phyloP scores from a whole-genome alignment of 2,113 vertebrate genomes.

The Hemiscyllium ocellatum region DNA sequence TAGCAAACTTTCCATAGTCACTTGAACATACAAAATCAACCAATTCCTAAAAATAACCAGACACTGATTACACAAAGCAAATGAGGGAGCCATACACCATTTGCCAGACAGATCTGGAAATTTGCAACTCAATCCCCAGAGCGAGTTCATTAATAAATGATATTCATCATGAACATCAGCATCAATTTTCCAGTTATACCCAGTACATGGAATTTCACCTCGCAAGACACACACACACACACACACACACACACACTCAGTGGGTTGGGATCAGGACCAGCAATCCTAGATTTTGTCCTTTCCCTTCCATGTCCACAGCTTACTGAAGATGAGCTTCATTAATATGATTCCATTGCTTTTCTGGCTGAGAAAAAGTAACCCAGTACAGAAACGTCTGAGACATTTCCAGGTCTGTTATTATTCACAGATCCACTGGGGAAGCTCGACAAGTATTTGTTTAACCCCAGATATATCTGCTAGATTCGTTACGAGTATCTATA shows the following conservation, averaged over 20 bases:
- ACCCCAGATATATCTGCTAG: neutral
- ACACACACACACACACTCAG: neutral
- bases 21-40: neutral
- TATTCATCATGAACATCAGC: neutral
- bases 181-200: neutral
- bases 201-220: neutral
- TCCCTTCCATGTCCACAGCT: neutral
- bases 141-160: neutral
- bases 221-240: neutral
- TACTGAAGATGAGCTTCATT: neutral
- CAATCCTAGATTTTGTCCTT: neutral
- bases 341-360: neutral
- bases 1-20: neutral
- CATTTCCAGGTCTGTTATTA: neutral
- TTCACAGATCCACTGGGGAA: neutral
- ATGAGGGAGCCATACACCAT: neutral
- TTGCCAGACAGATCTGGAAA: neutral
- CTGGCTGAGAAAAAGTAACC: neutral
- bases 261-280: neutral
- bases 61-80: neutral
- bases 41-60: neutral
- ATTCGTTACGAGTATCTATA: neutral
- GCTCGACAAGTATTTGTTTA: neutral
- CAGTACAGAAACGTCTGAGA: neutral
- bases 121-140: neutral